Evolutionary conservation across 2,888 invertebrate species (phyloP).

Genomic region (Diaprepes abbreviatus): DNA sequence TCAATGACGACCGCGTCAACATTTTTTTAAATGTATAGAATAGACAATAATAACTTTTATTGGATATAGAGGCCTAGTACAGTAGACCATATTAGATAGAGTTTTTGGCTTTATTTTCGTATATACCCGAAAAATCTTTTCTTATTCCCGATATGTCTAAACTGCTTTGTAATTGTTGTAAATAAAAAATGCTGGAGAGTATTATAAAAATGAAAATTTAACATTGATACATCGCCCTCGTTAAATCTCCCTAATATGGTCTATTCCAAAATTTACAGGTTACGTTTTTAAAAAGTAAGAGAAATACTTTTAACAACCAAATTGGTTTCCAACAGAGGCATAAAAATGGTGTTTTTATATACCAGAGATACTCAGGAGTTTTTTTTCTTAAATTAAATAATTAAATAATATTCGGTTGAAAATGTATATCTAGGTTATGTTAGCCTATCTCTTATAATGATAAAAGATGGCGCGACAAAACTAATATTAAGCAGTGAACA

Average conservation of each 20-base stretch:
- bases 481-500: constrained; percentile 39
- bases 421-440: constrained; percentile 40
- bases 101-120: too few relatives aligned
- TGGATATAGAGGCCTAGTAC: constrained; percentile 12
- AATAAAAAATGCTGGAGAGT: too few relatives aligned
- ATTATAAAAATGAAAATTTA: too few relatives aligned
- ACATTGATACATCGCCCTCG: too few relatives aligned
- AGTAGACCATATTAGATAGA: too few relatives aligned
- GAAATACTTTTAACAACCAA: background rate
- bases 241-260: background rate
- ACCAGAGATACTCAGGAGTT: constrained; percentile 25
- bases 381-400: too few relatives aligned
- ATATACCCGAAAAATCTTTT: too few relatives aligned
- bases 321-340: too few relatives aligned
- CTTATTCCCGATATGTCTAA: too few relatives aligned
- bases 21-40: background rate
- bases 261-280: background rate
- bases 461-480: constrained; percentile 30
- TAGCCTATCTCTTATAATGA: constrained; percentile 23
- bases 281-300: background rate
- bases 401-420: constrained; percentile 29
- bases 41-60: constrained; percentile 12
- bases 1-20: background rate
- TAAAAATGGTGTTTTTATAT: constrained; percentile 22
- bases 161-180: too few relatives aligned